Evolutionary conservation across 2,888 invertebrate species (phyloP).

Genomic region (Cataglyphis livida): DNA sequence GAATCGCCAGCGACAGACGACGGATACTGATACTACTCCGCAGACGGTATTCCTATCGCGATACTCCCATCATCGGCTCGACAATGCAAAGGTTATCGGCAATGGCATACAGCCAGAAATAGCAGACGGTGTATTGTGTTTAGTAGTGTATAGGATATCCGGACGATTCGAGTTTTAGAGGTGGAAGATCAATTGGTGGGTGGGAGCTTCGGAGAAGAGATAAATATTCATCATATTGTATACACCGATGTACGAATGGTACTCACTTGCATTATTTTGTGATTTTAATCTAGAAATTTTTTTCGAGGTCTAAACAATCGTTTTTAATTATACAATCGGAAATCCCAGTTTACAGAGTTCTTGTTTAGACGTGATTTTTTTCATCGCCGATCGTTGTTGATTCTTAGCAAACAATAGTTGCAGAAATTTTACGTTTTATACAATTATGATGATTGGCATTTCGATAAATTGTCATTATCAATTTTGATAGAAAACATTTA

Average conservation of each 20-base stretch:
- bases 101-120: constrained; percentile 81
- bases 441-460: neutral
- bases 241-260: constrained; percentile 47
- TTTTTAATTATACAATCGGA: constrained; percentile 60
- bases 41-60: constrained; percentile 69
- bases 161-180: constrained; percentile 57
- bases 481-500: neutral
- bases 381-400: neutral
- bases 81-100: constrained; percentile 81
- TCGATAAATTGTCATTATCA: neutral
- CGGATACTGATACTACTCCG: constrained; percentile 53
- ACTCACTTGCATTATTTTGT: constrained; percentile 53
- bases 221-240: constrained; percentile 57
- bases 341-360: constrained; percentile 20
- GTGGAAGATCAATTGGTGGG: neutral
- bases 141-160: constrained; percentile 78
- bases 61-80: constrained; percentile 71
- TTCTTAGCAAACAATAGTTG: neutral
- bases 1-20: constrained; percentile 59
- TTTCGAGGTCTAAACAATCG: constrained; percentile 56
- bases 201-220: constrained; percentile 9
- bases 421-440: neutral
- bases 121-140: constrained; percentile 82
- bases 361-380: neutral
- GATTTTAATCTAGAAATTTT: constrained; percentile 62